A percentile compares a stretch with the other conserved stretches of the same genome.
Conservation (phyloP, 2,113 vertebrate species). For the Equus quagga region DNA sequence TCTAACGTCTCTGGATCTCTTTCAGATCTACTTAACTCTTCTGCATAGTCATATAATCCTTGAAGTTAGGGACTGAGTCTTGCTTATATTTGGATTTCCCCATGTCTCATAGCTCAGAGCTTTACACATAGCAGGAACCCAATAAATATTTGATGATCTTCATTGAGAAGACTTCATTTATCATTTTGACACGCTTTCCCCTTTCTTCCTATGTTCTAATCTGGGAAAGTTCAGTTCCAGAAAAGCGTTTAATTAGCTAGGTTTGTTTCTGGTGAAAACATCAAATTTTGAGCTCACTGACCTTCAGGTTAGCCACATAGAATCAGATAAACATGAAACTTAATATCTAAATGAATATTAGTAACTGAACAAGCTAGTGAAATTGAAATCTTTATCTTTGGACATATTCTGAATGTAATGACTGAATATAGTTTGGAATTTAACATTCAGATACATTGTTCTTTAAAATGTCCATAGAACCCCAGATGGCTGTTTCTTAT, state of each 20-base stretch:
- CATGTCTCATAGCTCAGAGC: background rate
- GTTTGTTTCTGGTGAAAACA: slow-evolving; percentile 80
- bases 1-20: background rate
- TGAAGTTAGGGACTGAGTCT: background rate
- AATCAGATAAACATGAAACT: slow-evolving; percentile 80
- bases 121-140: background rate
- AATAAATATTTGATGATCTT: slow-evolving; percentile 50
- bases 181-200: slow-evolving; percentile 17
- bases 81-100: background rate
- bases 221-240: slow-evolving; percentile 58
- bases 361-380: slow-evolving; percentile 68
- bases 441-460: slow-evolving; percentile 63
- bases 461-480: slow-evolving; percentile 71
- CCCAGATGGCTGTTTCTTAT: slow-evolving; percentile 50
- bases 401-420: slow-evolving; percentile 79
- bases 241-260: slow-evolving; percentile 76
- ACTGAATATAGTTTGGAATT: slow-evolving; percentile 72
- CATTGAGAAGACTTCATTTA: slow-evolving; percentile 18
- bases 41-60: background rate
- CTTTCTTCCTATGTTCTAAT: slow-evolving; percentile 64
- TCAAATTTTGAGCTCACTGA: slow-evolving; percentile 79
- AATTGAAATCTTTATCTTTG: slow-evolving; percentile 79
- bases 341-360: slow-evolving; percentile 83
- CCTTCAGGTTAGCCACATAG: slow-evolving; percentile 80
- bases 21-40: background rate